Conservation (phyloP, 2,797 vertebrate genomes). For the Sebastes glaucus region DNA sequence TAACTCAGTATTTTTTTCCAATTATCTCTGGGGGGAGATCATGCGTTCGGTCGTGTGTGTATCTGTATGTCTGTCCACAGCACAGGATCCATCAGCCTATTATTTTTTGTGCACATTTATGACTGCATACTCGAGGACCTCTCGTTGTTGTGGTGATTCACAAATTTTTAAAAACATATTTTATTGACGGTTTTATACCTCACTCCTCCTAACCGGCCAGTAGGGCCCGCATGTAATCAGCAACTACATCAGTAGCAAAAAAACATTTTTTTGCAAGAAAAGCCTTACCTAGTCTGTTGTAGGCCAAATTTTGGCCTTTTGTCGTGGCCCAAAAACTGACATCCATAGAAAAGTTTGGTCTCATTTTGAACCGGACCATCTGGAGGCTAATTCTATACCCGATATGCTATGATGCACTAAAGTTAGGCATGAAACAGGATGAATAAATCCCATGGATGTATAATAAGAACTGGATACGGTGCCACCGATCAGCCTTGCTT, state of each 20-base stretch:
- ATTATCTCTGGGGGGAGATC: background rate
- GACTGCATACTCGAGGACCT: background rate
- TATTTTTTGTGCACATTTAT: background rate
- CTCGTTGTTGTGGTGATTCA: background rate
- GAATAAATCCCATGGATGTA: background rate
- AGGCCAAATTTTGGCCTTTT: background rate
- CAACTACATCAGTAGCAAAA: background rate
- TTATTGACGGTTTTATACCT: background rate
- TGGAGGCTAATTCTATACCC: background rate
- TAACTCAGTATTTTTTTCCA: background rate
- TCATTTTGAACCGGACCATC: background rate
- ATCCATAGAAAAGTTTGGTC: background rate
- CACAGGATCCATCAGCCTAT: background rate
- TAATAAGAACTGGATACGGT: too few species aligned
- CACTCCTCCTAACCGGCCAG: background rate
- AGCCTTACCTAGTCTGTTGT: background rate
- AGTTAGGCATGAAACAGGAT: rapidly evolving
- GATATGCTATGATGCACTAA: background rate
- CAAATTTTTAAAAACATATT: background rate
- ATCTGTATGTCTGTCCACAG: background rate
- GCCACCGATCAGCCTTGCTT: too few species aligned
- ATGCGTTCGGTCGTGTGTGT: background rate
- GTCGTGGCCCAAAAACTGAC: background rate
- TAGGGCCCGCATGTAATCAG: background rate
- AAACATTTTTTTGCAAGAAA: background rate